phyloP scores from a whole-genome alignment of 2,113 vertebrate genomes.

The Platanista minor region DNA sequence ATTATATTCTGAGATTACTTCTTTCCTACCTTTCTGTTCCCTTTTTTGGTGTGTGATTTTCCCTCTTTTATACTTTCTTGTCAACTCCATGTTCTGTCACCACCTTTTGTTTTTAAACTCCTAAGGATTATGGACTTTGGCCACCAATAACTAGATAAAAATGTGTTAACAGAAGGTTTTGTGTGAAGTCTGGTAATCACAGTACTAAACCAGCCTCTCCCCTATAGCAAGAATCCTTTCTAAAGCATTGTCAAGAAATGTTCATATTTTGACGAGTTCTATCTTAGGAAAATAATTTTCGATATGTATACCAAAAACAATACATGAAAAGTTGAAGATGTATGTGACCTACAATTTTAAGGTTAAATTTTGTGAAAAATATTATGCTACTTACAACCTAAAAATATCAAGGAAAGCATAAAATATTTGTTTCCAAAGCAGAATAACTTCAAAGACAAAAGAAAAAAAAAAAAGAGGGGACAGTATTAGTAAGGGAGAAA shows the following conservation, averaged over 20 bases:
- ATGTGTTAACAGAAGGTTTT: background rate
- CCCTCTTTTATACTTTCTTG: background rate
- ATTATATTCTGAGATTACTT: background rate
- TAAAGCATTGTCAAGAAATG: background rate
- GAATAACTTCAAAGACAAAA: background rate
- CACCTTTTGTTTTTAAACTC: background rate
- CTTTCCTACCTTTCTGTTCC: background rate
- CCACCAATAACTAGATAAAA: background rate
- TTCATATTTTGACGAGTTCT: background rate
- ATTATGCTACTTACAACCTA: background rate
- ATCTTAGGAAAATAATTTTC: constrained; percentile 3
- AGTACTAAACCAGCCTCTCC: background rate
- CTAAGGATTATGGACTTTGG: background rate
- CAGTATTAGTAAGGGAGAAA: background rate
- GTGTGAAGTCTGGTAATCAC: background rate
- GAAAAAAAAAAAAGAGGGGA: background rate
- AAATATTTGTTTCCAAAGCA: constrained; percentile 50
- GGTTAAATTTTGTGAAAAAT: background rate
- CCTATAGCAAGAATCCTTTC: background rate
- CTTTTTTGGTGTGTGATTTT: background rate
- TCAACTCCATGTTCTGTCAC: background rate
- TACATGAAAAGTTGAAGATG: background rate
- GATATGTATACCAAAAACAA: background rate
- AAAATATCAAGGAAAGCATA: background rate
- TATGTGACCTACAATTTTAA: background rate